phyloP scores from a whole-genome alignment of 2,113 vertebrate genomes.

The Hippocampus comes region DNA sequence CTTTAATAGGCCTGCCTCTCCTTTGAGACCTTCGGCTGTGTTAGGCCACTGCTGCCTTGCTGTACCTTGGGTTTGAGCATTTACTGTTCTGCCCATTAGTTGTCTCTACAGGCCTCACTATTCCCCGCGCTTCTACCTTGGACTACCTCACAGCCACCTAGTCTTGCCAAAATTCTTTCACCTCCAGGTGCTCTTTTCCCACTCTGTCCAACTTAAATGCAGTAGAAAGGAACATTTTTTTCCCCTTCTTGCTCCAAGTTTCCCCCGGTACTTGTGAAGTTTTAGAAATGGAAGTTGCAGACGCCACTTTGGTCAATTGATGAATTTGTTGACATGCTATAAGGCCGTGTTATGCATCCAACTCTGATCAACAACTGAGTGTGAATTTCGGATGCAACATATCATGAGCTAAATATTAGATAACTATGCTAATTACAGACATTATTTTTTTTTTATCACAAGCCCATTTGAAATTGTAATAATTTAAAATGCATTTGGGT shows the following conservation, averaged over 20 bases:
- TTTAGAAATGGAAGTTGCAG: not conserved
- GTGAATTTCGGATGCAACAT: not conserved
- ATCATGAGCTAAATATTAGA: not conserved
- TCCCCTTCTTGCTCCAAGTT: not conserved
- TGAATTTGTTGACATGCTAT: not conserved
- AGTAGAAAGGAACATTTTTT: not conserved
- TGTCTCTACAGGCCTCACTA: slow-evolving; percentile 66
- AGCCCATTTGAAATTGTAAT: too few relatives aligned
- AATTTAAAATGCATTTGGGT: too few relatives aligned
- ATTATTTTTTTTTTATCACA: not conserved
- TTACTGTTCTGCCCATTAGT: slow-evolving; percentile 75
- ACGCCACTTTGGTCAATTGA: not conserved
- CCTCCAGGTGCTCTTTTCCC: slow-evolving; percentile 48
- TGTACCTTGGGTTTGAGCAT: slow-evolving; percentile 70
- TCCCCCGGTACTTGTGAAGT: not conserved
- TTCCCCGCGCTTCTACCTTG: slow-evolving; percentile 63
- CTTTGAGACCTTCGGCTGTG: slow-evolving; percentile 77
- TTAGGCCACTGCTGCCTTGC: slow-evolving; percentile 73
- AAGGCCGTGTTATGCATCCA: not conserved
- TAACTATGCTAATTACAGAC: not conserved
- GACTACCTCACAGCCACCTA: slow-evolving; percentile 34
- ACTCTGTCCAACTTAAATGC: slow-evolving; percentile 22
- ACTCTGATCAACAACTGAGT: not conserved
- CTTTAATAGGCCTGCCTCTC: slow-evolving; percentile 75
- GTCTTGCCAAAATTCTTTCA: slow-evolving; percentile 53